Evolutionary conservation across 2,113 vertebrate genomes (phyloP).

Genomic region (Tychaedon coryphoeus): DNA sequence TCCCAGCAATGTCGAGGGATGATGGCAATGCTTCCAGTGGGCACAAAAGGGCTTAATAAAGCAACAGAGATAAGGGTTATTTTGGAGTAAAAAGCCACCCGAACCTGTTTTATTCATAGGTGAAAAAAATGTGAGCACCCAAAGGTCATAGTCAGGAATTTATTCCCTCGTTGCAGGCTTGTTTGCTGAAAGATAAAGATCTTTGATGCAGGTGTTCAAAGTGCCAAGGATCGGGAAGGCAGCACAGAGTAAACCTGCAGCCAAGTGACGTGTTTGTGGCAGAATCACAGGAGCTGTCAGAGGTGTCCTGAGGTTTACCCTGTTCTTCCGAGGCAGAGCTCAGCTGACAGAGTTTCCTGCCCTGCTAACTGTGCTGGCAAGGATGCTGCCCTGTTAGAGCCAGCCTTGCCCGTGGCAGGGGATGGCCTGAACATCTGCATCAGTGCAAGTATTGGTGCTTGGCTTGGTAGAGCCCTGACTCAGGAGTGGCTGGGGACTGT

Average conservation of each 20-base stretch:
- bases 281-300: background rate
- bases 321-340: background rate
- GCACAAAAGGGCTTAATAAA: background rate
- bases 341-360: background rate
- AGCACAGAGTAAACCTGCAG: background rate
- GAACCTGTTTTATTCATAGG: background rate
- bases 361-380: background rate
- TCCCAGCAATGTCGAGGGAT: background rate
- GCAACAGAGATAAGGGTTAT: background rate
- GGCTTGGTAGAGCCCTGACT: background rate
- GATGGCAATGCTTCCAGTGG: background rate
- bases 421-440: background rate
- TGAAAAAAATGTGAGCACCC: background rate
- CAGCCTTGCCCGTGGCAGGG: background rate
- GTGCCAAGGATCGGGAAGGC: background rate
- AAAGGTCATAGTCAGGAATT: slow-evolving; percentile 35
- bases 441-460: background rate
- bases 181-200: slow-evolving; percentile 51
- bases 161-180: background rate
- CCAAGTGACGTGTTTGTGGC: background rate
- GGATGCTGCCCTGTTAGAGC: background rate
- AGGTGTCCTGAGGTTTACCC: background rate
- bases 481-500: background rate
- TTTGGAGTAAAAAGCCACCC: background rate
- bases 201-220: slow-evolving; percentile 43